Base-by-base conservation (phyloP, 37 sponge, comb jelly and placozoan genomes). In the Tethya wilhelma region DNA sequence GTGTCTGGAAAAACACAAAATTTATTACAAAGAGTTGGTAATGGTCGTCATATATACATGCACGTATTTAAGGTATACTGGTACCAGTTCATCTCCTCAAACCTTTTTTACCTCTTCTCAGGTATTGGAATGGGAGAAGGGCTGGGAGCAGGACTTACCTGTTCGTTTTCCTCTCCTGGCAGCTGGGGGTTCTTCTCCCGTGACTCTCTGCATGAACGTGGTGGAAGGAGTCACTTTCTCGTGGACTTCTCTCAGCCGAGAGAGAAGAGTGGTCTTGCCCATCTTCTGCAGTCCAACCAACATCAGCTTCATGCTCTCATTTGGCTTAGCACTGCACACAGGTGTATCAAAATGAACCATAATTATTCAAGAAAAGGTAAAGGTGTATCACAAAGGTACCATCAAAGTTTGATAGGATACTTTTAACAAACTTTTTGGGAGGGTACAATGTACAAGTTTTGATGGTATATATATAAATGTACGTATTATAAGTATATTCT, bases 231-330 rank as follows among this genome's bases (percentile, higher is more conserved):
- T 70, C 40, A 29, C n/a, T 2, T 28, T 38, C 71, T 90, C 86
- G 59, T 79, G 78, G 19, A 87, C 83, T 44, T 95, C 92, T 55
- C 73, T 81, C 39, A 96, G 88, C 23, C 77, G 53, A 36, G 77
- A 59, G 23, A 96, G 85, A 2, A 96, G 82, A 23, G 93, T 96
- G 19, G 96, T 92, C 83, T 96, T 92, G 29, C 96, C 96, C 74
- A 79, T 90, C 80, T 73, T 82, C 87, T 96, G 93, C 12, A 81
- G 73, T 0, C 96, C 96, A 28, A 96, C 96, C 57, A 96, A 53
- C 96, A 96, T 96, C 70, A 96, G 85, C 85, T 96, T 96, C 90
- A 96, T 74, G 73, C 93, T 86, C 59, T 89, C 79, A 66, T 92
- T 86, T 23, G 85, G 83, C 62, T 78, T 82, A 38, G 96, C 96